phyloP scores from a whole-genome alignment of 1,140 invertebrate species.

The Euschistus heros region DNA sequence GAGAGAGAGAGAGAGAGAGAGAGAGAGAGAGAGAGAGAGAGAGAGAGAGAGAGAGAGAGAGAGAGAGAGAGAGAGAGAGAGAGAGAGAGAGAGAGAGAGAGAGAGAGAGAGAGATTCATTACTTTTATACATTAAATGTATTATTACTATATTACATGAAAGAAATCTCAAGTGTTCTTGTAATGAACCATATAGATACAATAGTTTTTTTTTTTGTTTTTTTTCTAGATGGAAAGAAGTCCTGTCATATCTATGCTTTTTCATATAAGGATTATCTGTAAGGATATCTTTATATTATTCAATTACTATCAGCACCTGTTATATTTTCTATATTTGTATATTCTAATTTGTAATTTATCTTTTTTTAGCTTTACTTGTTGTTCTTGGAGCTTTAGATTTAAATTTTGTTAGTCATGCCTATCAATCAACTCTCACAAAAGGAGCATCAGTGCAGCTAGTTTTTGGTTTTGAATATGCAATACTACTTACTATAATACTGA shows the following conservation, averaged over 20 bases:
- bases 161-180: no score
- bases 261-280: constrained; percentile 80
- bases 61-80: no score
- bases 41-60: no score
- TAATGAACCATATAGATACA: no score
- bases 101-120: no score
- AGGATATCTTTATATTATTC: constrained; percentile 34
- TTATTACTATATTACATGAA: no score
- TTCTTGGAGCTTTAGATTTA: constrained; percentile 74
- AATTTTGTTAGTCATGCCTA: constrained; percentile 92
- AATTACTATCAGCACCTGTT: neutral
- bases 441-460: constrained; percentile 94
- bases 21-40: no score
- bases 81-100: no score
- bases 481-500: constrained; percentile 83
- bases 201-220: no score
- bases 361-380: constrained; percentile 53
- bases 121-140: no score
- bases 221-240: constrained; percentile 91
- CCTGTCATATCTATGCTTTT: constrained; percentile 93
- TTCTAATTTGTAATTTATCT: neutral
- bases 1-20: no score
- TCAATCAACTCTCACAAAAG: constrained; percentile 83
- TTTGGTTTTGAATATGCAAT: constrained; percentile 99
- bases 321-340: neutral